Base-by-base conservation (phyloP, 2,888 invertebrate genomes). In the Ophion ventricosus region DNA sequence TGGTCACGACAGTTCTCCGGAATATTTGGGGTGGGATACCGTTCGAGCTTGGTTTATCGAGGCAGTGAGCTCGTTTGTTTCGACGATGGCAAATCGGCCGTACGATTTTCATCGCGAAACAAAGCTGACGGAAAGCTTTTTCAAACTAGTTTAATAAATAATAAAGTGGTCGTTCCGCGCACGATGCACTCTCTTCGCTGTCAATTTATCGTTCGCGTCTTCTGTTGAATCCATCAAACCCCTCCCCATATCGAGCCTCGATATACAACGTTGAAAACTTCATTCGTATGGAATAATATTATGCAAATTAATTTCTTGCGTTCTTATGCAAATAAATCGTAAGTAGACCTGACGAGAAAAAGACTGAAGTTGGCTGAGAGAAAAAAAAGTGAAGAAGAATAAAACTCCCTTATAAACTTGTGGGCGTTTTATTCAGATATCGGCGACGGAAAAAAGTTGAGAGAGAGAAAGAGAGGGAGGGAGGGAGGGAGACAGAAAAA, bases 121-220 rank as follows among this genome's bases (percentile, higher is more conserved):
- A 40, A 40, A 54, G 69, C 29, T 35, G 69, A 74, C 80, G 49
- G 4, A 72, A 78, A 85, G 69, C 80, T 72, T 10, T 75, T 70
- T 26, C 57, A 81, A 85, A 84, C 70, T 84, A 78, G 49, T 73
- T 75, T 49, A 63, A 66, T 78, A 85, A 85, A 84, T 85, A 84
- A 72, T 84, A 74, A 84, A 78, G 54, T 56, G 56, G 70, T 85
- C 23, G 35, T 63, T 11, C 40, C 76, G 49, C 43, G 40, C 29
- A 17, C 17, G 14, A 49, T 49, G 49, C 11, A 63, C 40, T 69
- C 63, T 59, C 40, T 40, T 14, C n/a, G 35, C 26, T n/a, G 26
- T 43, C 29, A 17, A 7, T 25, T 72, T 17, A 7, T 26, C 70
- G 54, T 26, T 23, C 43, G 25, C 29, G 23, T 26, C 40, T 56